These are phyloP conservation scores for Amyelois transitella DNA, from an alignment of 1,140 invertebrate genomes.

Conservation along the genomic window DNA sequence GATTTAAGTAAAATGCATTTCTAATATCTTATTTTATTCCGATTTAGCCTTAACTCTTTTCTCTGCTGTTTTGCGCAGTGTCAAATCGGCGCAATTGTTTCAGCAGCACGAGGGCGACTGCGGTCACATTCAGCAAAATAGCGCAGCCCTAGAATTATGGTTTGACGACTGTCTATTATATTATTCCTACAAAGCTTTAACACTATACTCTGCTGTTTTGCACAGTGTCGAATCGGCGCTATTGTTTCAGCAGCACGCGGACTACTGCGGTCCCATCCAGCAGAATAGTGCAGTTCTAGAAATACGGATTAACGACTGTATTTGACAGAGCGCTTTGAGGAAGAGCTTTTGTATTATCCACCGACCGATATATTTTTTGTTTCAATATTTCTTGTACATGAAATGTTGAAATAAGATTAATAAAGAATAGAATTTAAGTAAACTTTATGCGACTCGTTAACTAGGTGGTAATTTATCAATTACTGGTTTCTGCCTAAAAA, in stretches of 20 bases:
- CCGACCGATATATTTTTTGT: not conserved
- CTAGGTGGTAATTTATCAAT: too few species aligned
- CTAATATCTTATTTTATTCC: too few species aligned
- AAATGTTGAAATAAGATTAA: not conserved
- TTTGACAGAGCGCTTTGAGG: constrained; percentile 15
- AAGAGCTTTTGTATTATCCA: constrained; percentile 8
- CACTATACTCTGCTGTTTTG: not conserved
- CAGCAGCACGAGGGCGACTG: not conserved
- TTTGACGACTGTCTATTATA: constrained; percentile 19
- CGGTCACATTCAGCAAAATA: not conserved
- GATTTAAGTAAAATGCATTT: too few species aligned
- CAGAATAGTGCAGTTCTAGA: not conserved
- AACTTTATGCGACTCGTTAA: too few species aligned
- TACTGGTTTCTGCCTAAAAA: too few species aligned
- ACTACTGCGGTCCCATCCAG: too few species aligned
- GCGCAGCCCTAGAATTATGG: constrained; percentile 3
- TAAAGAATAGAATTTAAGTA: too few species aligned
- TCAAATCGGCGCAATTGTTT: not conserved
- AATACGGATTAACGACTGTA: constrained; percentile 17
- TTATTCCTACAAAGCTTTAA: not conserved
- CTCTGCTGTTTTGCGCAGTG: not conserved
- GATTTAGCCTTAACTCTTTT: not conserved
- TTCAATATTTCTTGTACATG: not conserved
- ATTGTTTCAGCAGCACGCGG: not conserved
- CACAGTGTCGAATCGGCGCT: not conserved